Percentiles rank a stretch among this genome's conserved stretches.
Evolutionary conservation across 2,113 vertebrate genomes (phyloP).

Genomic region (Hippopotamus amphibius): DNA sequence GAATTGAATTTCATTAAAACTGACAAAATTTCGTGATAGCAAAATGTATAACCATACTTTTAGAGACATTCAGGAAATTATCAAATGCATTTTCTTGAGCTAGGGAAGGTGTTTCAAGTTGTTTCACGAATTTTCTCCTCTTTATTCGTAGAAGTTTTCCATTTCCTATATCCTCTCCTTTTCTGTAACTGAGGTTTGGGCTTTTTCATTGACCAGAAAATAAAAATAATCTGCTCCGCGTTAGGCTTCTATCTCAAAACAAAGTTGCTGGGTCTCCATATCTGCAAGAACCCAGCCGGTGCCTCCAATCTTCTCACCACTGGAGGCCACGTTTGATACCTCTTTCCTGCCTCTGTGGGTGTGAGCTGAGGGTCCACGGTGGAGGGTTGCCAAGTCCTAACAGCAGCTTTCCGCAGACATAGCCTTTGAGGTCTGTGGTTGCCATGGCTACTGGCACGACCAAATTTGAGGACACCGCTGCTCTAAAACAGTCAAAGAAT

Average conservation of each 20-base stretch:
- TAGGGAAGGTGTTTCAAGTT: background rate
- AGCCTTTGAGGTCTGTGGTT: constrained; percentile 73
- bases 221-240: background rate
- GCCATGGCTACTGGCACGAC: constrained; percentile 71
- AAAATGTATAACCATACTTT: background rate
- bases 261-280: background rate
- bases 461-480: background rate
- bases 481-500: constrained; percentile 29
- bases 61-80: background rate
- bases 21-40: background rate
- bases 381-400: background rate
- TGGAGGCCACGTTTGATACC: constrained; percentile 19
- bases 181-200: background rate
- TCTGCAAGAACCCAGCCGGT: background rate
- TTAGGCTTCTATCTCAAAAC: background rate
- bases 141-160: background rate
- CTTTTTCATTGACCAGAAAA: background rate
- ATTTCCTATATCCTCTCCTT: background rate
- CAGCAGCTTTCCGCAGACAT: constrained; percentile 8
- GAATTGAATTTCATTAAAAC: background rate
- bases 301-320: background rate
- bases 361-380: background rate
- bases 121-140: background rate
- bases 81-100: background rate
- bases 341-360: background rate